Base-by-base conservation (phyloP, 2,888 invertebrate species). In the Philaethria dido region DNA sequence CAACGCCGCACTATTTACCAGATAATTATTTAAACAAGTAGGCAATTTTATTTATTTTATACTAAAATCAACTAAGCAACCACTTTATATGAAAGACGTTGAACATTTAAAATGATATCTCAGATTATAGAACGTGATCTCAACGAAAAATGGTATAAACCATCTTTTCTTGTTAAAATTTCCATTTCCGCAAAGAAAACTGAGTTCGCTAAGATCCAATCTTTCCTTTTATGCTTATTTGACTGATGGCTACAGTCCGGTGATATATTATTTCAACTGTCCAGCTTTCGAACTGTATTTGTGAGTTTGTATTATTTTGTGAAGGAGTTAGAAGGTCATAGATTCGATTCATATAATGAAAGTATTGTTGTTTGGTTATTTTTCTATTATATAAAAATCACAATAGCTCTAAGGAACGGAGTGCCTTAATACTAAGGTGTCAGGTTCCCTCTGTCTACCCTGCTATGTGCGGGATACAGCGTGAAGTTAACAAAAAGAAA, bases 101-200 rank as follows among this genome's bases (percentile, higher is more conserved):
- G 29, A 57, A 57, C 57, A 22, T 25, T 42, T 25, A 22, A 22
- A 57, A 57, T 39, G 3, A 42, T 57, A 22, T 42, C 57, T 25
- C 22, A 42, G 57, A 57, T 57, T 48, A 48, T 18, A 39, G 25
- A 57, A 59, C 42, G 60, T 52, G 44, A 42, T 16, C 52, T 44
- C 50, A 54, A 64, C 54, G 60, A 64, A 48, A 60, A 59, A 64
- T 60, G 64, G 25, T 54, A 60, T 52, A 52, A 63, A 67, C 61
- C 45, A 66, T 62, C 59, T 64, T 69, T 72, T 74, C 76, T 74
- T 75, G 76, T 77, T 77, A 78, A 77, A 78, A 74, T 76, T 74
- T 70, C 72, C 72, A 71, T 75, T 76, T 74, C 78, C 75, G 73
- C 42, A 42, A 57, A 57, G 39, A 59, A 50, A 59, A 36, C 48